Evolutionary conservation across 2,797 vertebrate genomes (phyloP).

Genomic region (Carduelis carduelis): DNA sequence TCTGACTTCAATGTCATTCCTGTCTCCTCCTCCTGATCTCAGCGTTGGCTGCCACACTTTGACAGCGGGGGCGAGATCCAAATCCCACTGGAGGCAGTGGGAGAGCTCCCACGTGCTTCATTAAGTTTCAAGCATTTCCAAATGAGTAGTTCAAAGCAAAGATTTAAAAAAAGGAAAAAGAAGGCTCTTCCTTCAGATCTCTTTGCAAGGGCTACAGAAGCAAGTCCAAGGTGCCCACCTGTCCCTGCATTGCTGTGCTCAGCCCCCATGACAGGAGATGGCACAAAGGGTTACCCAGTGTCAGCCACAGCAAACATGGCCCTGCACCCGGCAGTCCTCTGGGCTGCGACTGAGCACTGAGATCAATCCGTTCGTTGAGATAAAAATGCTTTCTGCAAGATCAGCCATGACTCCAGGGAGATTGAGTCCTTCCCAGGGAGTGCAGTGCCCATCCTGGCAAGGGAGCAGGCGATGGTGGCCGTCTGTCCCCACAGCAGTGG

Average conservation of each 20-base stretch:
- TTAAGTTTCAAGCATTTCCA: background rate
- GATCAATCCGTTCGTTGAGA: accelerated
- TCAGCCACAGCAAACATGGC: accelerated
- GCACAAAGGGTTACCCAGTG: background rate
- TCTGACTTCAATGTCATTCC: background rate
- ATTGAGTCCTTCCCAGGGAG: background rate
- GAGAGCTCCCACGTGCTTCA: background rate
- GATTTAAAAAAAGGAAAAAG: background rate
- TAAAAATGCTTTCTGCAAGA: background rate
- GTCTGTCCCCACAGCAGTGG: background rate
- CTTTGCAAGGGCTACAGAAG: background rate
- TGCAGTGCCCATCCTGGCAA: background rate
- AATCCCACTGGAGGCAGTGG: background rate
- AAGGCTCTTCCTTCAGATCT: background rate
- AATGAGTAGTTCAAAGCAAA: background rate
- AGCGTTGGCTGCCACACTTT: background rate
- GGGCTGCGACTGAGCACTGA: accelerated
- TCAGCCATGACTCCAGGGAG: background rate
- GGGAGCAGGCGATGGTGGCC: accelerated
- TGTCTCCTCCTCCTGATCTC: background rate
- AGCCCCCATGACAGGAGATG: background rate
- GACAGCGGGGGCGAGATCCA: background rate
- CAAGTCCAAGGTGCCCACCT: background rate
- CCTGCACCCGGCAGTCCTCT: background rate
- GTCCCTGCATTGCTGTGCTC: background rate